These are phyloP conservation scores for Neocrepidodera transversa DNA, from an alignment of 2,888 invertebrate genomes.

Conservation along the genomic window DNA sequence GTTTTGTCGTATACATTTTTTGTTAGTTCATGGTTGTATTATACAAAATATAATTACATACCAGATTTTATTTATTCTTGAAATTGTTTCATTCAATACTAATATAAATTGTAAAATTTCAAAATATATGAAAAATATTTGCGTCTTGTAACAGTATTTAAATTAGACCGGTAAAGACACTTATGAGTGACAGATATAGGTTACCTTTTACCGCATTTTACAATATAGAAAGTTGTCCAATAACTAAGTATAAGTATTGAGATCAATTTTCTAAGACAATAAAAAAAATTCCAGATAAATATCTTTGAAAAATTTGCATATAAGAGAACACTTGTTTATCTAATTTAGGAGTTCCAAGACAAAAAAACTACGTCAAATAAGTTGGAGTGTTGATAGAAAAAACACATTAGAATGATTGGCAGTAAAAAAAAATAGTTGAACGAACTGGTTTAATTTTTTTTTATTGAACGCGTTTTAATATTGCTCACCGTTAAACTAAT, in stretches of 20 bases:
- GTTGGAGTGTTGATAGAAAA: neutral
- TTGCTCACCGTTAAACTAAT: neutral
- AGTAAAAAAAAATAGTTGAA: neutral
- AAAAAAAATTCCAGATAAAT: no score
- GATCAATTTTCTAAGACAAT: neutral
- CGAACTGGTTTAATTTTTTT: neutral
- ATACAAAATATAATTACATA: no score
- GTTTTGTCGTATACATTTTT: no score
- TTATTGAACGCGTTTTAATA: neutral
- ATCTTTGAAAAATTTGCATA: no score
- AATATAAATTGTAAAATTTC: no score
- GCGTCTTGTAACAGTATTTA: no score
- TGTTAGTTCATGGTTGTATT: no score
- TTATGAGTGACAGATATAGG: slow-evolving; percentile 3
- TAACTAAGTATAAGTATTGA: neutral
- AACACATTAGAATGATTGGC: neutral
- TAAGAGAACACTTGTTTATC: no score
- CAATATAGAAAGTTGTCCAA: neutral
- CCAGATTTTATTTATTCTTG: no score
- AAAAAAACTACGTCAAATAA: neutral
- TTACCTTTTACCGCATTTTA: slow-evolving; percentile 11
- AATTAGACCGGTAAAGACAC: neutral
- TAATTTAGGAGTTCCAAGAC: no score
- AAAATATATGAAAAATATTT: no score
- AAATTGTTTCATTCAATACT: no score